phyloP scores from a whole-genome alignment of 2,888 invertebrate genomes.

The Sthenelais limicola region DNA sequence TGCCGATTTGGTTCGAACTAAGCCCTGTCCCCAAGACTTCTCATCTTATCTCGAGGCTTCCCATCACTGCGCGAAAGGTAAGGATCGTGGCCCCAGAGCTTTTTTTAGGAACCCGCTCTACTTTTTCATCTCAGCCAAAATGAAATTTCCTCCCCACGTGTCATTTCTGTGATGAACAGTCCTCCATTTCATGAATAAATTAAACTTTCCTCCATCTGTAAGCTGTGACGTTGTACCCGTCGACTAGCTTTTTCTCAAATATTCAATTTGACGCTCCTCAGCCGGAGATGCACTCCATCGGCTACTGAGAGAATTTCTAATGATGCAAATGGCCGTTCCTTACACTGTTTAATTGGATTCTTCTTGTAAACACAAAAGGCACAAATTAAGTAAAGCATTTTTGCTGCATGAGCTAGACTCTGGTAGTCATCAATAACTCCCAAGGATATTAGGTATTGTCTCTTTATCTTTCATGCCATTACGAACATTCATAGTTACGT shows the following conservation, averaged over 20 bases:
- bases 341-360: not conserved
- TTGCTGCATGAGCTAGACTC: too few species aligned
- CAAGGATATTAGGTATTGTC: too few species aligned
- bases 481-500: too few species aligned
- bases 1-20: conserved; percentile 49
- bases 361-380: not conserved
- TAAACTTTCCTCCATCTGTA: conserved; percentile 10
- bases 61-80: conserved; percentile 50
- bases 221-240: not conserved
- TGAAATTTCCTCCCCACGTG: not conserved
- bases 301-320: conserved; percentile 23
- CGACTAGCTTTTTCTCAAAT: not conserved
- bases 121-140: not conserved
- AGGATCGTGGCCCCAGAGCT: not conserved
- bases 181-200: conserved; percentile 7
- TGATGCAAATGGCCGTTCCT: conserved; percentile 15
- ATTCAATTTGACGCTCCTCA: not conserved
- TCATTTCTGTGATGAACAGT: not conserved
- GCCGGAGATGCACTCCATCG: not conserved
- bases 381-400: too few species aligned
- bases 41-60: conserved; percentile 50
- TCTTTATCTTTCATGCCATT: too few species aligned
- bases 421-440: too few species aligned
- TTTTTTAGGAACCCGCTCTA: not conserved
- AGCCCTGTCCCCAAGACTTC: conserved; percentile 52